Base-by-base conservation (phyloP, 2,113 vertebrate genomes). In the Paradoxurus hermaphroditus region DNA sequence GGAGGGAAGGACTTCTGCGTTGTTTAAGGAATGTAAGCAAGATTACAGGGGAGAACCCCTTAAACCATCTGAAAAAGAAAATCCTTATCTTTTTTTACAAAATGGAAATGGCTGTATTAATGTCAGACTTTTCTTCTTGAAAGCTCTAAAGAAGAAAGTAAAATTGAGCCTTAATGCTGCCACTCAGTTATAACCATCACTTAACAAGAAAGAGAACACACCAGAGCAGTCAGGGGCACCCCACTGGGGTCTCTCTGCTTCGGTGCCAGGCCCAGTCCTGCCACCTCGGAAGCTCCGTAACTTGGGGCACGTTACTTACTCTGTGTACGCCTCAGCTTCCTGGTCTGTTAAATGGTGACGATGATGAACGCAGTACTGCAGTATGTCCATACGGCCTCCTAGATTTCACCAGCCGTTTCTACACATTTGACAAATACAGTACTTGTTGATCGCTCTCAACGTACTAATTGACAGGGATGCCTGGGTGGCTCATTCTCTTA, bases 1-100 rank as follows among this genome's bases (percentile, higher is more conserved):
- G 90, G 82, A 95, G 67, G 78, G 46, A 88, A 94, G 67, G 56
- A 73, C 62, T 91, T 91, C 65, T 5, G 27, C 41, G 85, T 65
- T 77, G 85, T 87, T 96, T 85, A 91, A 90, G 49, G 84, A 91
- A 84, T 31, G 46, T 10, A 79, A 91, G n/a, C 68, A 91, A 65
- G 81, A 91, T 94, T 77, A 51, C 27, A 8, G 2, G 29, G 82
- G 44, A 81, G 73, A 46, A 18, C 53, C 46, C 19, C 36, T 82
- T 53, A 77, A 73, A 41, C 49, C 19, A 56, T 75, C 93, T 49
- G 46, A 75, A 39, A 46, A 14, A 68, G 75, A 77, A 91, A 73
- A 27, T 36, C 5, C 6, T 51, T 67, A 72, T 83, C 59, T 70
- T 75, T 72, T 87, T 86, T 83, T 53, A 63, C 65, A 96, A 86